Conservation (phyloP, 2,797 vertebrate species). For the Melanotaenia parkinsoni region DNA sequence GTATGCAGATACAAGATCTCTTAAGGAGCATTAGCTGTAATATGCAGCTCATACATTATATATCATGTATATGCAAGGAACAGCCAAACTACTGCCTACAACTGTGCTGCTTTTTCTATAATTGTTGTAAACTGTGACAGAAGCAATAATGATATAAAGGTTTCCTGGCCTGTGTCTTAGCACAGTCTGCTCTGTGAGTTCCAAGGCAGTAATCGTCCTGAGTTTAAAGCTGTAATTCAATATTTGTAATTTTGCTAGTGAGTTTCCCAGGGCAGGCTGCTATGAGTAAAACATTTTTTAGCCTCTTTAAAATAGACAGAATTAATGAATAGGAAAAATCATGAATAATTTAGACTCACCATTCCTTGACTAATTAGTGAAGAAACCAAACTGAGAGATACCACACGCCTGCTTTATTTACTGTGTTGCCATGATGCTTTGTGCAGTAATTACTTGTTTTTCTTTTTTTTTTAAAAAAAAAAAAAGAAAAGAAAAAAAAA, state of each 20-base stretch:
- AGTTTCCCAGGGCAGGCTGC: conserved; percentile 13
- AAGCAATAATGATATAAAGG: conserved; percentile 35
- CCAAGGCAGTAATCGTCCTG: conserved; percentile 18
- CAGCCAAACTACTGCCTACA: conserved; percentile 4
- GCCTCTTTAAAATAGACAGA: conserved; percentile 29
- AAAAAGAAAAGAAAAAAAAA: background rate
- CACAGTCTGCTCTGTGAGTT: conserved; percentile 22
- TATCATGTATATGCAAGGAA: conserved; percentile 37
- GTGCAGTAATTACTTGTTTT: conserved; percentile 1
- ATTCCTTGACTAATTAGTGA: conserved; percentile 32
- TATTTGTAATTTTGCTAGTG: conserved; percentile 40
- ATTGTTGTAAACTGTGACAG: conserved; percentile 31
- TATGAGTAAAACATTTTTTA: conserved; percentile 25
- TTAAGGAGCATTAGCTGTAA: conserved; percentile 41
- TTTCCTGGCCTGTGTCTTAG: conserved; percentile 11
- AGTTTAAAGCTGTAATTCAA: conserved; percentile 45
- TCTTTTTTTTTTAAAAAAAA: too few species aligned
- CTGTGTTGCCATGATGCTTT: conserved; percentile 10
- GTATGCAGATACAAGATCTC: conserved; percentile 13
- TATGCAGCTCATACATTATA: conserved; percentile 56
- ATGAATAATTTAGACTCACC: conserved; percentile 39
- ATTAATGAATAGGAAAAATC: conserved; percentile 40
- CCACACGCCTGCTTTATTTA: conserved; percentile 3
- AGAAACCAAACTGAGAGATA: conserved; percentile 13
- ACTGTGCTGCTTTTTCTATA: conserved; percentile 27